Percentiles rank a stretch among this genome's conserved stretches.
phyloP scores from a whole-genome alignment of 2,113 vertebrate species.

The Labrus mixtus region DNA sequence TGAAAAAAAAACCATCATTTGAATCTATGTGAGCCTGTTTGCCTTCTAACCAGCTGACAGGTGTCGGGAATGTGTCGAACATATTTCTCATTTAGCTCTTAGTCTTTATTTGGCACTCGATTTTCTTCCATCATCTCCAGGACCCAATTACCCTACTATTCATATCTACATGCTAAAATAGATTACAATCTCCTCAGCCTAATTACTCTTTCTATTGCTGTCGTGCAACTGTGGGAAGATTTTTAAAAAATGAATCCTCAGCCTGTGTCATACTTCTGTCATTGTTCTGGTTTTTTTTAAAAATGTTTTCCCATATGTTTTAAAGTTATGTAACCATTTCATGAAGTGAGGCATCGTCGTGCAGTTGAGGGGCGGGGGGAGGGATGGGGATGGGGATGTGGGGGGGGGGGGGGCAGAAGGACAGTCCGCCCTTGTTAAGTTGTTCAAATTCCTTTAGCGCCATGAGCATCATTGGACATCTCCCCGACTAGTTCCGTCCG shows the following conservation, averaged over 20 bases:
- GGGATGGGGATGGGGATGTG: no score
- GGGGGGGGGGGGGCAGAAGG: background rate
- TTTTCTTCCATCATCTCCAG: conserved; percentile 44
- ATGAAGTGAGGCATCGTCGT: background rate
- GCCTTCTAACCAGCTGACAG: conserved; percentile 3
- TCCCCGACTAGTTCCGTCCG: background rate
- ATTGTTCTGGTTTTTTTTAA: background rate
- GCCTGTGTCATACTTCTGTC: conserved; percentile 25
- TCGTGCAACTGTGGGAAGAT: conserved; percentile 42
- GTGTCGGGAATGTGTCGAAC: conserved; percentile 25
- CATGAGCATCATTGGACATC: conserved; percentile 17
- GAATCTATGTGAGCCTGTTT: conserved; percentile 13
- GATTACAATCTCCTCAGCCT: conserved; percentile 71
- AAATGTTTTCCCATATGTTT: background rate
- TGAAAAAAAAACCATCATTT: conserved; percentile 33
- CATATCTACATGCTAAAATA: conserved; percentile 71
- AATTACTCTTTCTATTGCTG: conserved; percentile 66
- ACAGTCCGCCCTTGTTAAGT: conserved; percentile 12
- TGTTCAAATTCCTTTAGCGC: conserved; percentile 6
- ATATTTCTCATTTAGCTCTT: conserved; percentile 42
- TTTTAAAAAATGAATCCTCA: conserved; percentile 34
- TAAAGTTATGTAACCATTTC: background rate
- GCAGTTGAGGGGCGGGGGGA: background rate
- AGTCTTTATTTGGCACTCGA: conserved; percentile 51
- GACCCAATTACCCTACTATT: conserved; percentile 72